Evolutionary conservation across 2,888 invertebrate species (phyloP).

Genomic region (Drosophila meridionalis): DNA sequence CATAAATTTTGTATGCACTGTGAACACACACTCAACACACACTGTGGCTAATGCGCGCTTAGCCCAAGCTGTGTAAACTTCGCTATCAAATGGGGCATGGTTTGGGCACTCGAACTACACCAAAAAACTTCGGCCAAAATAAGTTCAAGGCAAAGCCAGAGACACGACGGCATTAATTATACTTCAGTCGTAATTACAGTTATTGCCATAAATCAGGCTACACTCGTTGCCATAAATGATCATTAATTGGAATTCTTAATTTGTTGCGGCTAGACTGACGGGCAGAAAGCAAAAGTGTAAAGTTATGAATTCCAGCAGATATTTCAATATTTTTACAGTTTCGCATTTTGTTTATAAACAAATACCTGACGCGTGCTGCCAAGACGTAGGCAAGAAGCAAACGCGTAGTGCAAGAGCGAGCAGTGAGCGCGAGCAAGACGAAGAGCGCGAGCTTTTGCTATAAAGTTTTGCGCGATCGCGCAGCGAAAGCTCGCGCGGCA

Average conservation of each 20-base stretch:
- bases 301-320: slow-evolving; percentile 42
- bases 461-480: slow-evolving; percentile 38
- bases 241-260: slow-evolving; percentile 6
- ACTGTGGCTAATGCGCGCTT: slow-evolving; percentile 18
- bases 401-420: neutral
- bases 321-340: slow-evolving; percentile 56
- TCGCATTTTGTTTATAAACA: slow-evolving; percentile 74
- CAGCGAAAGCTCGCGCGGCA: slow-evolving; percentile 11
- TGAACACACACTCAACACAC: neutral
- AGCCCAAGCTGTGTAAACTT: slow-evolving; percentile 10
- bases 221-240: slow-evolving; percentile 35
- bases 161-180: slow-evolving; percentile 20
- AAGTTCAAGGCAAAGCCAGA: slow-evolving; percentile 37
- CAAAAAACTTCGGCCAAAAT: neutral
- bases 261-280: slow-evolving; percentile 17
- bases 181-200: slow-evolving; percentile 49
- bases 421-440: slow-evolving; percentile 1
- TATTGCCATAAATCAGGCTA: slow-evolving; percentile 42
- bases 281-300: slow-evolving; percentile 69
- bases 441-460: slow-evolving; percentile 52
- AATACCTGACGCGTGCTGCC: slow-evolving; percentile 62
- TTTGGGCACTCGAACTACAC: neutral
- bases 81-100: slow-evolving; percentile 10
- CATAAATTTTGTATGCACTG: slow-evolving; percentile 38
- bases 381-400: neutral